Evolutionary conservation across 2,113 vertebrate genomes (phyloP), one percentile per base, ranked within the genome.

Genomic region (Prionailurus bengalensis): DNA sequence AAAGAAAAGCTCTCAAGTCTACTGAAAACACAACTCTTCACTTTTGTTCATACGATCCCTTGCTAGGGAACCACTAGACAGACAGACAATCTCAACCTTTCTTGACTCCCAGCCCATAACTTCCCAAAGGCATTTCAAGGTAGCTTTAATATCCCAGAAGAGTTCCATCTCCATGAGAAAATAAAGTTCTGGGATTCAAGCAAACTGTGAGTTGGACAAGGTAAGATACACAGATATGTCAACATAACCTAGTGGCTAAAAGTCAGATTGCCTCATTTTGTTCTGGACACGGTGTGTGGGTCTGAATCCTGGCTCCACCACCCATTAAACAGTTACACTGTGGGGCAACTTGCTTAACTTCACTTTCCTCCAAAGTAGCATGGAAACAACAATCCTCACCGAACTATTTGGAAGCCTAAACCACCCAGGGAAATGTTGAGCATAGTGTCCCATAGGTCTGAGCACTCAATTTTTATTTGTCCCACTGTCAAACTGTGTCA

Each of bases 211-310:
- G 94, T 78, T 74, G 91, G 80, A 94, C 36, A 45, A 85, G 76
- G 14, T 15, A 88, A 7, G 27, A 36, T 71, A 92, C n/a, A 39
- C 70, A 63, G 65, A 58, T 90, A 68, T 78, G 96, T 96, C 95
- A 95, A 96, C 91, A 97, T 4, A 51, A 33, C 17, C 25, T 9
- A 9, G 48, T 9, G 90, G 48, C 51, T 97, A 96, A 96, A 97
- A 97, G 96, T 98, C 97, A 95, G 70, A 96, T 97, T 97, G 95
- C 95, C 53, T 97, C 96, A 98, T 92, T 91, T 94, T 92, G 88
- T 94, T 96, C 92, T 78, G 31, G 63, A 70, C 65, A 94, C 74
- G 10, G 19, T 70, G 7, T 48, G 74, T 82, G 91, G 19, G 33
- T 97, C 89, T 94, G 90, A 87, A 81, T 93, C 42, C 36, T 85